These are phyloP conservation scores for Bos javanicus DNA, from an alignment of 2,113 vertebrate species.

Conservation along the genomic window DNA sequence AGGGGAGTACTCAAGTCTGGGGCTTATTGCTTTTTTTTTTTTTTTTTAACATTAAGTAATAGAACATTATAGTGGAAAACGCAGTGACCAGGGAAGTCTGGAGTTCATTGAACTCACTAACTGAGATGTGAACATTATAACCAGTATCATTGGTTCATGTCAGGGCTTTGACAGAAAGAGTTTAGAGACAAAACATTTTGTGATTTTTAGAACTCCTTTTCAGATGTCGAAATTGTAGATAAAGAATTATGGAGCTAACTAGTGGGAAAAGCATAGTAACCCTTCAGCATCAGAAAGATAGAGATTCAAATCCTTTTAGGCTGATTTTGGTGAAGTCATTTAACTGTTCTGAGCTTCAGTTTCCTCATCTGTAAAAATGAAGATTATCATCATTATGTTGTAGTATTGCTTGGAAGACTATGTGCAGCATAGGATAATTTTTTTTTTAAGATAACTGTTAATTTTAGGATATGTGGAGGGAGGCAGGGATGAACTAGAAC, in stretches of 20 bases:
- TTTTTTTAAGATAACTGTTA: neutral
- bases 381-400: neutral
- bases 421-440: neutral
- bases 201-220: slow-evolving; percentile 3
- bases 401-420: neutral
- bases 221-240: neutral
- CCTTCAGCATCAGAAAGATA: neutral
- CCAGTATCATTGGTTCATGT: neutral
- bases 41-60: neutral
- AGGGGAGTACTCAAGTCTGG: neutral
- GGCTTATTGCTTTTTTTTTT: neutral
- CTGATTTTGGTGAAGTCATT: neutral
- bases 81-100: neutral
- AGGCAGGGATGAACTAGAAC: neutral
- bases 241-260: neutral
- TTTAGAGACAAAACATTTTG: neutral
- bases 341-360: neutral
- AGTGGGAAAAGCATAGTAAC: neutral
- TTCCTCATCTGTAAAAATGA: neutral
- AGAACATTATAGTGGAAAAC: neutral
- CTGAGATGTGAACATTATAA: neutral
- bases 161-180: neutral
- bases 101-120: neutral
- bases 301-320: neutral
- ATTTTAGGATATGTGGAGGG: neutral